A percentile compares a stretch with the other conserved stretches of the same genome.
Evolutionary conservation across 1,140 invertebrate genomes (phyloP).

Genomic region (Trichomalopsis sarcophagae): DNA sequence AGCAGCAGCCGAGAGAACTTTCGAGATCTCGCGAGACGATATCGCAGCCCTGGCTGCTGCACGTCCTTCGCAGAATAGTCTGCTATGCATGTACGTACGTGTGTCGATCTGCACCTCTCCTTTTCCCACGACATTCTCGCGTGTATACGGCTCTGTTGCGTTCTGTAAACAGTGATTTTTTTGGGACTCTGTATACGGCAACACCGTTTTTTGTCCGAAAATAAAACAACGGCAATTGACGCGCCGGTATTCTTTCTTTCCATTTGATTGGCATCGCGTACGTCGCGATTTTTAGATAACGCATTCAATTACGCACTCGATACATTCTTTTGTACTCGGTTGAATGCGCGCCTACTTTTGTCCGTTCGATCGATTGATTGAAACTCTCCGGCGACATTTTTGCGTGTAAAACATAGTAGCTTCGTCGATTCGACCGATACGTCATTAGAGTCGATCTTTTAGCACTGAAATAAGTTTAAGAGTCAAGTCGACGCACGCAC

Average conservation of each 20-base stretch:
- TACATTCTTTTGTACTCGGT: not conserved
- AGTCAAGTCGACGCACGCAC: not conserved
- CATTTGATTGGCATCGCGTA: not conserved
- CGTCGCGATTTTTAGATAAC: not conserved
- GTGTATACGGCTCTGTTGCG: not conserved
- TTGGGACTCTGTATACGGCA: not conserved
- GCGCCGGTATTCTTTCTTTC: not conserved
- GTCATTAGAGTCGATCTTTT: too few species aligned
- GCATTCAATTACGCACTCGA: not conserved
- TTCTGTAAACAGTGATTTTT: not conserved
- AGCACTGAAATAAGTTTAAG: not conserved
- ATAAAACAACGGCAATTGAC: not conserved
- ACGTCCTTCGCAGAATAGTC: not conserved
- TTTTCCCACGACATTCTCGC: conserved; percentile 23
- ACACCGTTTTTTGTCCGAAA: not conserved
- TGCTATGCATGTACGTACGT: too few species aligned
- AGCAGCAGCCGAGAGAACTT: conserved; percentile 1
- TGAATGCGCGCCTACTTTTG: too few species aligned
- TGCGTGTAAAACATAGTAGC: too few species aligned
- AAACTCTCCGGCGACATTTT: too few species aligned
- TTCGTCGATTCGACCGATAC: too few species aligned
- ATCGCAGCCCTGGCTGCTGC: not conserved
- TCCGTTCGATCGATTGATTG: not conserved
- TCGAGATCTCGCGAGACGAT: conserved; percentile 22
- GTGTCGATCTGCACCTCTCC: not conserved